phyloP scores from a whole-genome alignment of 2,113 vertebrate species.

The Hydropotes inermis region DNA sequence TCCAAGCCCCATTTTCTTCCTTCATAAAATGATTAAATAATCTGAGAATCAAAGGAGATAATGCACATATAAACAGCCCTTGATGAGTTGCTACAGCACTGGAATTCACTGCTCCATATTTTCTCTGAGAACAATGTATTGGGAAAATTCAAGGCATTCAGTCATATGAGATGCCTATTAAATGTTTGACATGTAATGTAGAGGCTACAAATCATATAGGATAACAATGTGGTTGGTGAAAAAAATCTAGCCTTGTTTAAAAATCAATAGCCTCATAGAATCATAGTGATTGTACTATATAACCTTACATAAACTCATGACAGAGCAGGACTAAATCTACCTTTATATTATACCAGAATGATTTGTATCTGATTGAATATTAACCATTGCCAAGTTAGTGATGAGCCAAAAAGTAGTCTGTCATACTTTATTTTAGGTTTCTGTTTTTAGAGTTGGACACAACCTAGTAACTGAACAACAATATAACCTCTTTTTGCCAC shows the following conservation, averaged over 20 bases:
- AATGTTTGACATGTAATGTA: neutral
- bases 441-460: neutral
- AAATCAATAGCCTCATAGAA: neutral
- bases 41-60: neutral
- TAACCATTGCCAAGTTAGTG: neutral
- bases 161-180: neutral
- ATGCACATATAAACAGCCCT: neutral
- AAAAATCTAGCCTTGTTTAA: neutral
- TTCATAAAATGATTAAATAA: neutral
- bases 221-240: neutral
- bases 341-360: neutral
- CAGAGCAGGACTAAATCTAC: neutral
- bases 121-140: neutral
- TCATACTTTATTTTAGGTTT: neutral
- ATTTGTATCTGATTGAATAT: neutral
- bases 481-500: neutral
- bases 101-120: neutral
- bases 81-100: neutral
- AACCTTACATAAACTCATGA: neutral
- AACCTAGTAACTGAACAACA: neutral
- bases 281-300: neutral
- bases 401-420: neutral
- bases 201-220: neutral
- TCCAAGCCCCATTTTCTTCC: neutral
- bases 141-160: neutral